Evolutionary conservation across 1,140 invertebrate genomes (phyloP), one percentile per base, ranked within the genome.

Genomic region (Euwallacea fornicatus): DNA sequence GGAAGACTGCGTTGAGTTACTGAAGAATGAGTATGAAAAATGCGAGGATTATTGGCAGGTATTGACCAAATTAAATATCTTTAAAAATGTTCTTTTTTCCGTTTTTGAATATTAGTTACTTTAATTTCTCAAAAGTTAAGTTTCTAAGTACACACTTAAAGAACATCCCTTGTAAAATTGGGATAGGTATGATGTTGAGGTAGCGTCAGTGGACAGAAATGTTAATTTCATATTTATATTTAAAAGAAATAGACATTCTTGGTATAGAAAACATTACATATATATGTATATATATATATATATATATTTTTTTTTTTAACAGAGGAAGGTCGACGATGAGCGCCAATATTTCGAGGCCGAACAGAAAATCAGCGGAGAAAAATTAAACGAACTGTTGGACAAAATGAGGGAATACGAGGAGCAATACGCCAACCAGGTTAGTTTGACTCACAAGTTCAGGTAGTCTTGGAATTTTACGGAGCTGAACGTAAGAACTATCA

Each of bases 21-120:
- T 94, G 76, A 87, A 86, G 75, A 82, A 85, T 13, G 92, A 94
- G 74, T 93, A 92, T 77, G 92, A 94, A 74, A 87, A 89, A 71
- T 92, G 91, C 77, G 93, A 95, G 80, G 92, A 94, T 78, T 94
- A 94, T 81, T 95, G 93, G 92, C 84, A 88, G 63, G 68, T 70
- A 43, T 16, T 33, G 4, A 33, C 11, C 11, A 61, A 41, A 41
- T 10, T 16, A 43, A 56, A 56, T 4, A 33, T 50, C 9, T 50
- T 13, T 11, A 50, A 33, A 33, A 1, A 33, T 33, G 1, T 33
- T 33, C 21, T 33, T 33, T 33, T 4, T 33, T 4, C 21, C 4
- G 1, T 33, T 33, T 33, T 33, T 33, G 21, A 33, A 33, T 33
- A 33, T 33, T 33, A 1, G 21, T 33, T 33, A 33, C 1, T 33